These are phyloP conservation scores for Drosophila koepferae DNA, from an alignment of 2,888 invertebrate species.

Conservation along the genomic window DNA sequence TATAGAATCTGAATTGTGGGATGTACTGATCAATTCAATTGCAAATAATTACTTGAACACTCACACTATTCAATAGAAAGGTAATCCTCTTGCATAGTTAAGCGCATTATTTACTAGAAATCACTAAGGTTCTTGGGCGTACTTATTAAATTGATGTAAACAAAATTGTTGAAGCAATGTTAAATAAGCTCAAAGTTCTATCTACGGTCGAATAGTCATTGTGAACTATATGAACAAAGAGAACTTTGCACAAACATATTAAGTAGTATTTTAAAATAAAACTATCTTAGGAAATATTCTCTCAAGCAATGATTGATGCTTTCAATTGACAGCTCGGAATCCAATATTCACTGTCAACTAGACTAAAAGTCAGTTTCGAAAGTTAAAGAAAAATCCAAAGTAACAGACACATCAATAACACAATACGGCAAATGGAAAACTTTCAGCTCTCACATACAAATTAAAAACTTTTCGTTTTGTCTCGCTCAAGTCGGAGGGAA, in stretches of 20 bases:
- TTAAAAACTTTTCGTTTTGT: conserved; percentile 52
- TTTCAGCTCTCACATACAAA: conserved; percentile 37
- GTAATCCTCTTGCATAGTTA: conserved; percentile 1
- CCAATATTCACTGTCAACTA: conserved; percentile 1
- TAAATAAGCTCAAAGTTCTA: background rate
- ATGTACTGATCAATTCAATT: conserved; percentile 38
- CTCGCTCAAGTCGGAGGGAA: conserved; percentile 18
- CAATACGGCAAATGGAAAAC: conserved; percentile 34
- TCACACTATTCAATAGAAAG: background rate
- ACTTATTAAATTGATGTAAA: background rate
- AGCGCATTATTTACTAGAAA: background rate
- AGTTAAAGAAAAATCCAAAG: conserved; percentile 22
- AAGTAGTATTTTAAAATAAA: no score
- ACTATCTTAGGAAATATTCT: background rate
- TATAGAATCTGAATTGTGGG: conserved; percentile 15
- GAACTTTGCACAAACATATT: background rate
- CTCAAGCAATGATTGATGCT: conserved; percentile 3
- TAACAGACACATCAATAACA: conserved; percentile 54
- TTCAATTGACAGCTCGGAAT: background rate
- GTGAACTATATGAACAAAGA: no score
- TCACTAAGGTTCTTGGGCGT: background rate
- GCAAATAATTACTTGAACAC: conserved; percentile 42
- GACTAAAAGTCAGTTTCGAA: conserved; percentile 23
- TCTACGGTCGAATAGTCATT: background rate
- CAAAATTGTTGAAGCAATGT: background rate